phyloP scores from a whole-genome alignment of 2,797 vertebrate species.

The Sciurus vulgaris region DNA sequence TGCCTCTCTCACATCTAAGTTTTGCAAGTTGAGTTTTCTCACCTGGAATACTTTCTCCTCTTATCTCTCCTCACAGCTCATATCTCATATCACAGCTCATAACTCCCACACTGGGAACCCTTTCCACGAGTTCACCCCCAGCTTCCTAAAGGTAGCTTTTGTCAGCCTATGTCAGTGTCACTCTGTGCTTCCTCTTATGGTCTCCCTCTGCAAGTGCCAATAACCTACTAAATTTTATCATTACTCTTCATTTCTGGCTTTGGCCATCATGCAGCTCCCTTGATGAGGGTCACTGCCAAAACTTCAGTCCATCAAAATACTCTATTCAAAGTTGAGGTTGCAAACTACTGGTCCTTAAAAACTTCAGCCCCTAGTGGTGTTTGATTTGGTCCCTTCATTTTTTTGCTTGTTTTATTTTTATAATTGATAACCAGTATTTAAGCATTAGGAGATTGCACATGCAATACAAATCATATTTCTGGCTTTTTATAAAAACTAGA shows the following conservation, averaged over 20 bases:
- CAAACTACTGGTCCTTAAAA: background rate
- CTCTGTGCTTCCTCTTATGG: background rate
- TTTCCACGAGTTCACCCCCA: background rate
- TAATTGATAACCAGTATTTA: background rate
- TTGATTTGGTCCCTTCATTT: background rate
- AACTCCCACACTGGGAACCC: background rate
- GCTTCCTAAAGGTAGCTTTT: background rate
- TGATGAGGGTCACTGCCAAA: too few species aligned
- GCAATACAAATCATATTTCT: background rate
- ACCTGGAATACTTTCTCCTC: background rate
- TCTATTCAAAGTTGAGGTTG: background rate
- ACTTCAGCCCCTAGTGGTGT: background rate
- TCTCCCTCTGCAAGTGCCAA: background rate
- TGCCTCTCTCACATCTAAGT: background rate
- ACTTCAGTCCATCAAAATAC: too few species aligned
- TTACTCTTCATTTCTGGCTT: background rate
- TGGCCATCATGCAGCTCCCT: background rate
- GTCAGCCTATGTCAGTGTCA: background rate
- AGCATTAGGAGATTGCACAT: background rate
- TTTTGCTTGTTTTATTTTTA: background rate
- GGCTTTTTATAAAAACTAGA: background rate
- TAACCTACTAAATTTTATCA: too few species aligned
- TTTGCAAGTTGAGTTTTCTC: background rate
- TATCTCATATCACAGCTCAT: background rate
- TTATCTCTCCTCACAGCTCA: background rate